Percentiles rank a stretch among this genome's conserved stretches.
Evolutionary conservation across 2,797 vertebrate species (phyloP).

Genomic region (Acrossocheilus wenchowensis): DNA sequence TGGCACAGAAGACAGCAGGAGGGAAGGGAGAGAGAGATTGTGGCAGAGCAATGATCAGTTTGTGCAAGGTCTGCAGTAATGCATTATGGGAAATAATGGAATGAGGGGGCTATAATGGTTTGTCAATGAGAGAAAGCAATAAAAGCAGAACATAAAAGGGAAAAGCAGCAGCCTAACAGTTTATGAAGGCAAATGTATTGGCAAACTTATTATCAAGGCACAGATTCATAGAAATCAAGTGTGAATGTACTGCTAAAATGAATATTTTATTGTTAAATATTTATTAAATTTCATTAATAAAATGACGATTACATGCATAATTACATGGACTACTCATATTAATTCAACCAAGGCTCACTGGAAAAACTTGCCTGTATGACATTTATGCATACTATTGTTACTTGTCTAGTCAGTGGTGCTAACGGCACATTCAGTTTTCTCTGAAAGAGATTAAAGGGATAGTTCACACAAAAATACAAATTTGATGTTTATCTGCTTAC

Average conservation of each 20-base stretch:
- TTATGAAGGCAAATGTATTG: not conserved
- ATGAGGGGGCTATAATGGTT: conserved; percentile 34
- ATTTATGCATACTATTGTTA: not conserved
- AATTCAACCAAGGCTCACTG: not conserved
- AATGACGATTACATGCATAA: not conserved
- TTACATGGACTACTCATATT: not conserved
- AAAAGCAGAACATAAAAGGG: conserved; percentile 33
- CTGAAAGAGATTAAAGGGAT: not conserved
- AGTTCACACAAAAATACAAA: too few species aligned
- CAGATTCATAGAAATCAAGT: not conserved
- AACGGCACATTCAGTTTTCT: not conserved
- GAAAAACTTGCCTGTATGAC: not conserved
- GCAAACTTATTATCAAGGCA: not conserved
- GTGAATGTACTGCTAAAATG: not conserved
- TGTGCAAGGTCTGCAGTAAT: conserved; percentile 29
- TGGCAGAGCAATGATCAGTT: conserved; percentile 20
- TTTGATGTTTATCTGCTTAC: too few species aligned
- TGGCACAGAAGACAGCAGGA: not conserved
- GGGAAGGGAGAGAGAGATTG: not conserved
- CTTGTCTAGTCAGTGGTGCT: not conserved
- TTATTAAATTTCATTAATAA: not conserved
- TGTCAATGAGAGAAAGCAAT: conserved; percentile 39
- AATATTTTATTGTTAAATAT: not conserved
- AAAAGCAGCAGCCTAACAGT: conserved; percentile 22
- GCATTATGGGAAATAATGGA: conserved; percentile 41